Evolutionary conservation across 1,140 invertebrate species (phyloP).

Genomic region (Trichonephila clavipes): DNA sequence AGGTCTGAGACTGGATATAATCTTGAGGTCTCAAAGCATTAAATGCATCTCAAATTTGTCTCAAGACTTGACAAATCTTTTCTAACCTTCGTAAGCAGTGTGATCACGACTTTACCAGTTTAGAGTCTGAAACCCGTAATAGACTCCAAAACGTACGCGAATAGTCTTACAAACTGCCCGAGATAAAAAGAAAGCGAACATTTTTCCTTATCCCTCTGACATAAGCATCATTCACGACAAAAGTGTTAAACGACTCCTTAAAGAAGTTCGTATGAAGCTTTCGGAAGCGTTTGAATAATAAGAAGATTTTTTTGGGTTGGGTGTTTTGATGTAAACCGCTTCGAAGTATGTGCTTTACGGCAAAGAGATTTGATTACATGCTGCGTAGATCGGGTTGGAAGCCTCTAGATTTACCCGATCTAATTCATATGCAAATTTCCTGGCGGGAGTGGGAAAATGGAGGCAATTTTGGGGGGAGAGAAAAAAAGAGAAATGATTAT

Average conservation of each 20-base stretch:
- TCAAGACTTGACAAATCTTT: not conserved
- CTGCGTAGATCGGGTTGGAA: not conserved
- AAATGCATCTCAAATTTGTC: too few species aligned
- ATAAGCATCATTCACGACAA: constrained; percentile 36
- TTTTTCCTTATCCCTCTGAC: constrained; percentile 9
- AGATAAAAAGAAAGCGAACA: not conserved
- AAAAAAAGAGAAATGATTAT: constrained; percentile 34
- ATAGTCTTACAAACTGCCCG: not conserved
- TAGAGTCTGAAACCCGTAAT: not conserved
- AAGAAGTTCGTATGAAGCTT: not conserved
- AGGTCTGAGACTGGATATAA: too few species aligned
- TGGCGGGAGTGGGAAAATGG: not conserved
- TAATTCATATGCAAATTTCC: constrained; percentile 66
- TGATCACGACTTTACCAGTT: not conserved
- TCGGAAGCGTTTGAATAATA: constrained; percentile 7
- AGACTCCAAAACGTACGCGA: not conserved
- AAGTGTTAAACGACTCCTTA: constrained; percentile 42
- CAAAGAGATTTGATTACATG: constrained; percentile 49
- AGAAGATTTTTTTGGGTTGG: not conserved
- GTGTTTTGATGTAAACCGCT: constrained; percentile 38
- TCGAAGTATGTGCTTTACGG: not conserved
- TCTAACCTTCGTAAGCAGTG: not conserved
- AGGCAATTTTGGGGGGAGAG: not conserved
- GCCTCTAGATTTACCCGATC: not conserved
- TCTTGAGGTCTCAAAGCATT: too few species aligned